Evolutionary conservation across 2,888 invertebrate genomes (phyloP).

Genomic region (Ypsolopha sequella): DNA sequence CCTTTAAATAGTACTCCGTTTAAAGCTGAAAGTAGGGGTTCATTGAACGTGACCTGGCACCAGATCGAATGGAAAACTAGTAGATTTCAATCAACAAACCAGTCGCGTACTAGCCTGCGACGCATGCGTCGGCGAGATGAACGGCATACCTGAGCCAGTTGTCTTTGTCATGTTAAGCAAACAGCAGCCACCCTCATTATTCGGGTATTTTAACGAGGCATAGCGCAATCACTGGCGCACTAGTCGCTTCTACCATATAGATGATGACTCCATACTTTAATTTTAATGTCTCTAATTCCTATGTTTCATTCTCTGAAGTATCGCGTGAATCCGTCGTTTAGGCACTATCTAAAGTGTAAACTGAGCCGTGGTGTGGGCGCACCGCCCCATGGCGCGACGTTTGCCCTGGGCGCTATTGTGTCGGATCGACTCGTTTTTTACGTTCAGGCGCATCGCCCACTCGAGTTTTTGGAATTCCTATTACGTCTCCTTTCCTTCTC

Average conservation of each 20-base stretch:
- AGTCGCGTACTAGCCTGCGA: conserved; percentile 9
- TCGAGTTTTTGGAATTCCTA: conserved; percentile 64
- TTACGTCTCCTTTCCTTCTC: conserved; percentile 15
- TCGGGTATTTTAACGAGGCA: conserved; percentile 64
- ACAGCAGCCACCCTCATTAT: conserved; percentile 47
- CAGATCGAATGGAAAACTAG: conserved; percentile 50
- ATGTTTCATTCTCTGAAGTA: background rate
- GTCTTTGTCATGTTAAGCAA: conserved; percentile 64
- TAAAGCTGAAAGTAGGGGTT: conserved; percentile 16
- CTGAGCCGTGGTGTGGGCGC: background rate
- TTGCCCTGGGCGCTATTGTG: conserved; percentile 31
- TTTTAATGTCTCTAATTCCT: background rate
- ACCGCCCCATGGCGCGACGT: conserved; percentile 27
- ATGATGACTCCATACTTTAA: background rate
- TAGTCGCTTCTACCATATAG: conserved; percentile 2
- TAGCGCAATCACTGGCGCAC: conserved; percentile 24
- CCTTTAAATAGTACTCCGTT: background rate
- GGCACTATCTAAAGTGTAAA: conserved; percentile 4
- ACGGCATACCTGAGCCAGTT: conserved; percentile 43
- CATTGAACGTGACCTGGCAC: conserved; percentile 44
- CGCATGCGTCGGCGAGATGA: conserved; percentile 35
- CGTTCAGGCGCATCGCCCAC: conserved; percentile 45
- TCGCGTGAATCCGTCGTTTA: conserved; percentile 1
- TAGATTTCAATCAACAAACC: conserved; percentile 30
- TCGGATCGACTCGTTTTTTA: conserved; percentile 47